Conservation (phyloP, 1,140 invertebrate species). For the Phocides pigmalion region DNA sequence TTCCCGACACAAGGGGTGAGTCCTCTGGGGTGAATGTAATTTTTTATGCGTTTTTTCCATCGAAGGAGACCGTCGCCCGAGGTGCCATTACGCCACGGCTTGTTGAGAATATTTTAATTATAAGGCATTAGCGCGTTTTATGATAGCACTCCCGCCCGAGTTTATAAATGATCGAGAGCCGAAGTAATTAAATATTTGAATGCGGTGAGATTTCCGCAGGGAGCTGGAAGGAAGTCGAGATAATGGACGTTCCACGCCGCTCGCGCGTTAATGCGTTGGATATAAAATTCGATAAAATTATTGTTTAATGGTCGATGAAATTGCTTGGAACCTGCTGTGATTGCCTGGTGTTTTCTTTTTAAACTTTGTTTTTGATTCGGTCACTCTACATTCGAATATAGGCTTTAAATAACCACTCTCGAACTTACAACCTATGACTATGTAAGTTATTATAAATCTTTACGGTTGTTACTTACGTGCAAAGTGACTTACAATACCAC, state of each 20-base stretch:
- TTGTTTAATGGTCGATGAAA: slow-evolving; percentile 77
- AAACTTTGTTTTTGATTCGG: slow-evolving; percentile 20
- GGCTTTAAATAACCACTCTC: too few relatives aligned
- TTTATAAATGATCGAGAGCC: slow-evolving; percentile 81
- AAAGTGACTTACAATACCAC: too few relatives aligned
- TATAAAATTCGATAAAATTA: slow-evolving; percentile 82
- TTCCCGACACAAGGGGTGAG: slow-evolving; percentile 83
- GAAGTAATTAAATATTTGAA: slow-evolving; percentile 84
- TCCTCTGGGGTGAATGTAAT: slow-evolving; percentile 84
- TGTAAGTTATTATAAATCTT: too few relatives aligned
- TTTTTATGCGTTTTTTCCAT: slow-evolving; percentile 84
- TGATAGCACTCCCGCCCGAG: slow-evolving; percentile 79
- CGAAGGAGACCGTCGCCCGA: slow-evolving; percentile 76
- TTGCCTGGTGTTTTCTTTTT: slow-evolving; percentile 29
- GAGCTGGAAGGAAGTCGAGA: slow-evolving; percentile 63
- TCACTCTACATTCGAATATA: slow-evolving; percentile 23
- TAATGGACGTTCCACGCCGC: slow-evolving; percentile 67
- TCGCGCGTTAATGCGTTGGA: slow-evolving; percentile 74
- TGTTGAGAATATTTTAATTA: slow-evolving; percentile 85
- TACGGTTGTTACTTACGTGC: too few relatives aligned
- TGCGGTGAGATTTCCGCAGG: slow-evolving; percentile 81
- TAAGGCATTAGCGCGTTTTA: slow-evolving; percentile 83
- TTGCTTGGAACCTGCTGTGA: slow-evolving; percentile 55
- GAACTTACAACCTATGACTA: too few relatives aligned
- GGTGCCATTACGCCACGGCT: slow-evolving; percentile 84